These are phyloP conservation scores for Chloropsis hardwickii DNA, from an alignment of 2,113 vertebrate genomes.

Conservation along the genomic window DNA sequence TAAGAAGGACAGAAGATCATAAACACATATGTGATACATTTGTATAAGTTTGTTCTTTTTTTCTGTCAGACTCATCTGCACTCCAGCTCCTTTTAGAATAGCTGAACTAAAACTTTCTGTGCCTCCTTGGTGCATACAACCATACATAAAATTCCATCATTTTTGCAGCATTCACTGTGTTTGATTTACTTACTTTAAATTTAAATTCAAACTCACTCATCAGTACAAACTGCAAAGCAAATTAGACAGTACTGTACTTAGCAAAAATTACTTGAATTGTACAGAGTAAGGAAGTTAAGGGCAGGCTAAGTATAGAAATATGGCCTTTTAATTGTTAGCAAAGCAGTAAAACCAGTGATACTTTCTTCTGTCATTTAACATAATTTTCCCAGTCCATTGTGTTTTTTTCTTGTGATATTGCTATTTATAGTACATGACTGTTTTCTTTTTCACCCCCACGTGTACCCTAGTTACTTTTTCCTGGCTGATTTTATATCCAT, in stretches of 20 bases:
- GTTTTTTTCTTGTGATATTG: neutral
- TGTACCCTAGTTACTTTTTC: neutral
- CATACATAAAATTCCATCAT: neutral
- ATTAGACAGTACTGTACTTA: neutral
- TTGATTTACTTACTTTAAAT: neutral
- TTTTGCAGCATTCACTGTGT: neutral
- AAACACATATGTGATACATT: conserved; percentile 7
- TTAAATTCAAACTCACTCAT: neutral
- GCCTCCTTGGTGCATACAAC: neutral
- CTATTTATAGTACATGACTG: neutral
- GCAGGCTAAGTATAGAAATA: neutral
- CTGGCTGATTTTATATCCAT: neutral
- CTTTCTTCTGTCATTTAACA: neutral
- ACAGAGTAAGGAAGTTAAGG: neutral
- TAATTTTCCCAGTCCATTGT: neutral
- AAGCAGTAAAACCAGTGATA: neutral
- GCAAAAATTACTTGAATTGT: neutral
- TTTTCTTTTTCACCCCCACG: neutral
- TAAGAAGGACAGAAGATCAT: conserved; percentile 7
- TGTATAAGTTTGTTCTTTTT: neutral
- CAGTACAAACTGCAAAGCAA: neutral
- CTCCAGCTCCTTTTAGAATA: neutral
- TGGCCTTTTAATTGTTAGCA: neutral
- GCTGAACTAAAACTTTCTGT: neutral
- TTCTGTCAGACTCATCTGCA: neutral